phyloP scores from a whole-genome alignment of 2,888 invertebrate species.

The Danaus chrysippus region DNA sequence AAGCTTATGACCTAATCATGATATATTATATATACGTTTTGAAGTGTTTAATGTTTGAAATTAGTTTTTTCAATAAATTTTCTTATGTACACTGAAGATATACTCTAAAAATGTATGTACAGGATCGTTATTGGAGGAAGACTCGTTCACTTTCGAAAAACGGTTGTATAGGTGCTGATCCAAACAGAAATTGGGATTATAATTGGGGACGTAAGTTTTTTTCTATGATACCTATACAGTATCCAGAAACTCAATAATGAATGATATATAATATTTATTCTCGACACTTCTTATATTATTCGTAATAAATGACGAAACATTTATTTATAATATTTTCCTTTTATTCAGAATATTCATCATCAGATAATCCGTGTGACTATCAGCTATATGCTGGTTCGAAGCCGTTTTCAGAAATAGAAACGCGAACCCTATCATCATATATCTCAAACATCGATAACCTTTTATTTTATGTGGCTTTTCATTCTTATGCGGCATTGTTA shows the following conservation, averaged over 20 bases:
- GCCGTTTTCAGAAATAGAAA: constrained; percentile 86
- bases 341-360: constrained; percentile 49
- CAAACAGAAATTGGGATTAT: constrained; percentile 89
- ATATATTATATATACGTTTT: too few relatives aligned
- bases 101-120: constrained; percentile 15
- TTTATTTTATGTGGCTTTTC: constrained; percentile 84
- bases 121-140: constrained; percentile 87
- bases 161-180: constrained; percentile 84
- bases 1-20: too few relatives aligned
- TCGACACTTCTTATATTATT: too few relatives aligned
- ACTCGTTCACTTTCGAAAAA: constrained; percentile 73
- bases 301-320: not conserved
- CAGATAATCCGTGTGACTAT: constrained; percentile 79
- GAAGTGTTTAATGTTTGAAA: too few relatives aligned
- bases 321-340: not conserved
- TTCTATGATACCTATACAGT: constrained; percentile 3
- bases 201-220: constrained; percentile 66
- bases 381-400: constrained; percentile 83
- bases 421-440: constrained; percentile 75
- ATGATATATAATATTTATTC: not conserved
- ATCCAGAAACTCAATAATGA: too few relatives aligned
- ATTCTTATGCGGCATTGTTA: constrained; percentile 85
- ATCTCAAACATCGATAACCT: constrained; percentile 74
- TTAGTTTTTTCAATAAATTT: too few relatives aligned
- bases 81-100: not conserved